Conservation (phyloP, 2,888 invertebrate genomes). For the Thera obeliscata region DNA sequence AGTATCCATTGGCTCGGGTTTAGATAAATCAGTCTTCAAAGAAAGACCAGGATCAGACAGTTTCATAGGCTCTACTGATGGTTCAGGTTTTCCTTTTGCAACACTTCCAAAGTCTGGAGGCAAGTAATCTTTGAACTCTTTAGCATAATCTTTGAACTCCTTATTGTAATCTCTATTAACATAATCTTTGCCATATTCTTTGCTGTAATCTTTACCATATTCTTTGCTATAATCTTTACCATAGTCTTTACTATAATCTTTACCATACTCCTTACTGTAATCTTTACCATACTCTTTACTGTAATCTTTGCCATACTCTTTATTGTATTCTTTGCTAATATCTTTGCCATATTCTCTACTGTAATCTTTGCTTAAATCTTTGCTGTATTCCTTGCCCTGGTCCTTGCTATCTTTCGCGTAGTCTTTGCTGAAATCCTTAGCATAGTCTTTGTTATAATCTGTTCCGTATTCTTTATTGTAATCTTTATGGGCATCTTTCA, state of each 20-base stretch:
- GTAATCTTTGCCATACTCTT: conserved; percentile 9
- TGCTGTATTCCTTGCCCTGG: conserved; percentile 44
- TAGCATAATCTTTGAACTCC: conserved; percentile 40
- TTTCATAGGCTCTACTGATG: conserved; percentile 69
- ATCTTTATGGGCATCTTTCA: conserved; percentile 24
- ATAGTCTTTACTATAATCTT: conserved; percentile 38
- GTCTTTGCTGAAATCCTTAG: conserved; percentile 59
- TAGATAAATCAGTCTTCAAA: conserved; percentile 80
- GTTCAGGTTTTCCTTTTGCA: conserved; percentile 79
- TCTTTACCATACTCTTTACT: conserved; percentile 26
- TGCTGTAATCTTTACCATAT: conserved; percentile 35
- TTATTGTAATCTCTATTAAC: conserved; percentile 38
- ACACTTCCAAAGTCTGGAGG: conserved; percentile 84
- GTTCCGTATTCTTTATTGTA: conserved; percentile 35
- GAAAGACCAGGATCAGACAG: conserved; percentile 70
- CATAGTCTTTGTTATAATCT: conserved; percentile 39
- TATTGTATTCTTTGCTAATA: conserved; percentile 40
- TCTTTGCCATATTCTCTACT: conserved; percentile 64
- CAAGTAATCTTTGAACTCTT: conserved; percentile 73
- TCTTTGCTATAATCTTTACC: conserved; percentile 37
- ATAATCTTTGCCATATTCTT: conserved; percentile 40
- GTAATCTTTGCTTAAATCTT: conserved; percentile 19
- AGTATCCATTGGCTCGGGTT: conserved; percentile 63
- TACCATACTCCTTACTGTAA: conserved; percentile 40
- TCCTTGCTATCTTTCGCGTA: conserved; percentile 61